These are phyloP conservation scores for Crypturellus tataupa DNA, from an alignment of 2,797 vertebrate species.

Conservation along the genomic window DNA sequence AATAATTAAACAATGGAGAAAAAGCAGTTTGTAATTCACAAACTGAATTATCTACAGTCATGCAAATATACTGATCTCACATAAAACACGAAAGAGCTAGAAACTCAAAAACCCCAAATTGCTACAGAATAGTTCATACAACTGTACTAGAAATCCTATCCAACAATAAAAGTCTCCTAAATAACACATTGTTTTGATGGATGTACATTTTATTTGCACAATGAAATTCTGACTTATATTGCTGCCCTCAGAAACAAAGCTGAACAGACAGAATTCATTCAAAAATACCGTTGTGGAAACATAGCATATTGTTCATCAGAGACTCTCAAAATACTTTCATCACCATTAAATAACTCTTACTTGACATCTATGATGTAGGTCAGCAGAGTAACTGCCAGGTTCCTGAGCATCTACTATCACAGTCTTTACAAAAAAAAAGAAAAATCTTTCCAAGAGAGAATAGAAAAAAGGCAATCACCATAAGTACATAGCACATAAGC, in stretches of 20 bases:
- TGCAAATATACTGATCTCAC: background rate
- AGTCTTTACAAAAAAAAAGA: background rate
- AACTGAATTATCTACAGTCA: background rate
- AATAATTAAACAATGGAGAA: slow-evolving; percentile 19
- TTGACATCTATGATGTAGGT: background rate
- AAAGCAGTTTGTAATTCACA: background rate
- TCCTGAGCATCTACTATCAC: background rate
- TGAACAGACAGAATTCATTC: background rate
- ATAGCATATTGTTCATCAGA: background rate
- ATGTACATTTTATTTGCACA: background rate
- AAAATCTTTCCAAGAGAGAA: background rate
- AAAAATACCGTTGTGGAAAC: background rate
- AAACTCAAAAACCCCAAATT: background rate
- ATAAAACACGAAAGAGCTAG: background rate
- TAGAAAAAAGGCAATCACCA: background rate
- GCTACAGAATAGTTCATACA: background rate
- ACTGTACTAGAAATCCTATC: background rate
- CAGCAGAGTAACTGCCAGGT: background rate
- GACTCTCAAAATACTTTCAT: background rate
- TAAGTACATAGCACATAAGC: background rate
- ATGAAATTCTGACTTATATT: background rate
- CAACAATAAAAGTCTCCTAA: background rate
- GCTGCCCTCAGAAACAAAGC: background rate
- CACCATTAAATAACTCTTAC: background rate
- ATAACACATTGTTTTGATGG: background rate